A percentile compares a stretch with the other conserved stretches of the same genome.
Conservation (phyloP, 30 jellyfish, hydroid and myxozoan genomes). For the Cassiopea xamachana region DNA sequence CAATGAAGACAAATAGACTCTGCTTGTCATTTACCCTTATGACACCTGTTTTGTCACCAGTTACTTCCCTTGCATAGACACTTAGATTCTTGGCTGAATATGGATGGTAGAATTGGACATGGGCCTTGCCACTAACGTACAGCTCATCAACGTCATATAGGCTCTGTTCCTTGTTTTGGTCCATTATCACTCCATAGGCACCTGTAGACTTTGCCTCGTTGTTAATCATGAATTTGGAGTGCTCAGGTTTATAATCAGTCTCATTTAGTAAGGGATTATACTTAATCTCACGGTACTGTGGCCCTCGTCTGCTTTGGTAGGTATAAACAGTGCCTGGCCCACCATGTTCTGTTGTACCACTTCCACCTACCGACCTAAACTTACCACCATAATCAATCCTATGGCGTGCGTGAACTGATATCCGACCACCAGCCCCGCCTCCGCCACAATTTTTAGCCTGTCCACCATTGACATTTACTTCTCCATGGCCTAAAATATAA, state of each 20-base stretch:
- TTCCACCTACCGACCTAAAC: conserved; percentile 58
- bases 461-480: conserved; percentile 65
- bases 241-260: conserved; percentile 65
- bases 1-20: conserved; percentile 59
- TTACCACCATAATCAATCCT: conserved; percentile 73
- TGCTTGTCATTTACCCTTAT: conserved; percentile 58
- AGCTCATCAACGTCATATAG: conserved; percentile 56
- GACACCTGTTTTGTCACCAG: conserved; percentile 77
- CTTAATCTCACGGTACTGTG: conserved; percentile 71
- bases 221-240: conserved; percentile 36
- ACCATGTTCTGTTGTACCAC: conserved; percentile 38
- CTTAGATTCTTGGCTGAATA: conserved; percentile 33
- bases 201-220: conserved; percentile 26
- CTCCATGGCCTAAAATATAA: conserved; percentile 58
- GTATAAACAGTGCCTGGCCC: conserved; percentile 72
- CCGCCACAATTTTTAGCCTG: conserved; percentile 64
- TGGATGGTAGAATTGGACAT: conserved; percentile 60
- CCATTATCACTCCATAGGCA: conserved; percentile 64
- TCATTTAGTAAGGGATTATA: conserved; percentile 26
- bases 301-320: conserved; percentile 77
- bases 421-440: conserved; percentile 77
- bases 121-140: conserved; percentile 62
- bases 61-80: conserved; percentile 61
- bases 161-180: conserved; percentile 30
- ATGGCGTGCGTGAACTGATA: conserved; percentile 69